These are phyloP conservation scores for Mesocricetus auratus DNA, from an alignment of 2,113 vertebrate genomes.

Conservation along the genomic window DNA sequence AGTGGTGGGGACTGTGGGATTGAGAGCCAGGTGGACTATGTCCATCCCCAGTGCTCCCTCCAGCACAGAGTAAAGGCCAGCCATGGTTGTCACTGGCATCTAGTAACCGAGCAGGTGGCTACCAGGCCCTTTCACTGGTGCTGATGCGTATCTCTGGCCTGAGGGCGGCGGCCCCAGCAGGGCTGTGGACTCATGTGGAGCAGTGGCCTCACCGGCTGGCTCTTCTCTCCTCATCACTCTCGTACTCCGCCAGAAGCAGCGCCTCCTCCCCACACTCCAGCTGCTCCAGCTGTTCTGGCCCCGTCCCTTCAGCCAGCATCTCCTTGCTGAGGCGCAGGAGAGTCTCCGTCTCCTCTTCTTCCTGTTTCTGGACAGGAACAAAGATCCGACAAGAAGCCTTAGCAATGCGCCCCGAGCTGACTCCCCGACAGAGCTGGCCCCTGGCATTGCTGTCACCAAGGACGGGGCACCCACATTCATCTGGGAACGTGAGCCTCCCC, in stretches of 20 bases:
- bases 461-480: rapidly evolving
- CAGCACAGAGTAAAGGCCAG: not conserved
- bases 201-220: constrained; percentile 76
- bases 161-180: rapidly evolving
- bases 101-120: not conserved
- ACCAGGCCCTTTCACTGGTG: too few relatives aligned
- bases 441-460: not conserved
- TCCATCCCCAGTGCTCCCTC: not conserved
- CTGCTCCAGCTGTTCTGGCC: constrained; percentile 50
- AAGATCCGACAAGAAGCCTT: not conserved
- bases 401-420: rapidly evolving
- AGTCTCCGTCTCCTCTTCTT: constrained; percentile 91
- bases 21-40: not conserved
- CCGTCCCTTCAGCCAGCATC: constrained; percentile 75
- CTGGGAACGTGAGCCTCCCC: rapidly evolving
- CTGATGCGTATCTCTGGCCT: rapidly evolving
- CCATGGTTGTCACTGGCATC: not conserved
- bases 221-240: constrained; percentile 95
- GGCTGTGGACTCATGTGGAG: not conserved
- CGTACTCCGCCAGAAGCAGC: constrained; percentile 94
- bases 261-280: constrained; percentile 91
- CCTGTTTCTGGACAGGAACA: constrained; percentile 85
- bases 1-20: too few relatives aligned
- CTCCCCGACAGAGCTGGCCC: rapidly evolving
- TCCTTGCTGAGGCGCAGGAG: constrained; percentile 92